Evolutionary conservation across 2,797 vertebrate species (phyloP).

Genomic region (Gambelia wislizenii): DNA sequence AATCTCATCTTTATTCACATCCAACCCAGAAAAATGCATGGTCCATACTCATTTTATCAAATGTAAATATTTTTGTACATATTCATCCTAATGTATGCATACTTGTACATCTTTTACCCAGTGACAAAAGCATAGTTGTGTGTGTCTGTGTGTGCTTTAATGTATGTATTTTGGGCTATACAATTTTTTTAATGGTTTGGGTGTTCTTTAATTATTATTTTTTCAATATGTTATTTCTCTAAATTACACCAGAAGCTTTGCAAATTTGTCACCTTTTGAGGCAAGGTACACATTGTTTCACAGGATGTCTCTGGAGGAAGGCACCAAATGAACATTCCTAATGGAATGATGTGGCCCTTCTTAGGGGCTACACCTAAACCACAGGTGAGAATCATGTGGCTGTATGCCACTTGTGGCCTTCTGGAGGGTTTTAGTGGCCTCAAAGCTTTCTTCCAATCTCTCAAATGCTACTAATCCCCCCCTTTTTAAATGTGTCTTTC

Average conservation of each 20-base stretch:
- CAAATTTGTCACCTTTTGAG: background rate
- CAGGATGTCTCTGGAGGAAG: background rate
- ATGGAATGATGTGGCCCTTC: too few species aligned
- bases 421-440: too few species aligned
- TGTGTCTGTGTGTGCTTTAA: too few species aligned
- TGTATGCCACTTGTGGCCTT: too few species aligned
- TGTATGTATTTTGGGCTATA: too few species aligned
- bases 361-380: too few species aligned
- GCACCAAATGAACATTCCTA: too few species aligned
- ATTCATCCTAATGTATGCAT: background rate
- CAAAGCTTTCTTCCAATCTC: too few species aligned
- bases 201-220: background rate
- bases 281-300: background rate
- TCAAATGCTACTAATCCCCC: too few species aligned
- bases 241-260: background rate
- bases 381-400: too few species aligned
- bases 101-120: background rate
- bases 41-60: background rate
- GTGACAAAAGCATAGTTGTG: background rate
- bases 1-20: background rate
- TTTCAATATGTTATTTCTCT: background rate
- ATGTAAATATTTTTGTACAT: background rate
- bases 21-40: background rate
- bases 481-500: too few species aligned
- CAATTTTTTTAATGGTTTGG: too few species aligned